Conservation (phyloP, 2,888 invertebrate genomes). For the Vesta saturnalis region DNA sequence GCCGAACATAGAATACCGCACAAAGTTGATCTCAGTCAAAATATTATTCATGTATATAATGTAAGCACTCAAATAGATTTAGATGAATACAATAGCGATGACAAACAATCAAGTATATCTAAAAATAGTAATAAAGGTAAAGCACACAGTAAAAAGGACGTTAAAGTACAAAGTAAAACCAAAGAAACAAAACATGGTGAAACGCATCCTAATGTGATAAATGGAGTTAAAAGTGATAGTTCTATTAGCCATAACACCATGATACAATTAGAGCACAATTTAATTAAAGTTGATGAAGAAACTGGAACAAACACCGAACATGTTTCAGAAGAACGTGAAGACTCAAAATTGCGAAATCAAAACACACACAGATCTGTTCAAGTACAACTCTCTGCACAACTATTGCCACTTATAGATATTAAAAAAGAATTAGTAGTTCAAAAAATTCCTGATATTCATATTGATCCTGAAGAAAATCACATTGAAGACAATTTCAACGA, state of each 20-base stretch:
- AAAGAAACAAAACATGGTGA: neutral
- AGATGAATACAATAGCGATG: too few relatives aligned
- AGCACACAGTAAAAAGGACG: too few relatives aligned
- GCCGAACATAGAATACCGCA: too few relatives aligned
- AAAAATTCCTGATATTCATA: conserved; percentile 65
- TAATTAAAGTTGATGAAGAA: neutral
- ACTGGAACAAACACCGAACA: neutral
- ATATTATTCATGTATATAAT: neutral
- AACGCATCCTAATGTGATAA: too few relatives aligned
- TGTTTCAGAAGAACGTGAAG: neutral
- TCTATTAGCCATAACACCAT: too few relatives aligned
- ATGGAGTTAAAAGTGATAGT: too few relatives aligned
- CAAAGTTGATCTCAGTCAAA: neutral
- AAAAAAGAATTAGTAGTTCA: conserved; percentile 64
- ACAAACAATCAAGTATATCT: too few relatives aligned
- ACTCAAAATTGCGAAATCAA: neutral
- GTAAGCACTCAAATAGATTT: neutral
- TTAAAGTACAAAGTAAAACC: too few relatives aligned
- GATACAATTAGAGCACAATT: neutral
- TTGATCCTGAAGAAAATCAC: conserved; percentile 55
- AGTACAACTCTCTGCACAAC: conserved; percentile 57
- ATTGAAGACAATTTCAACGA: conserved; percentile 6
- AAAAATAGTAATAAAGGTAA: neutral
- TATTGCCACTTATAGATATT: conserved; percentile 66
- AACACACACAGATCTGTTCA: neutral